Base-by-base conservation (phyloP, 2,797 vertebrate genomes). In the Lagocephalus sceleratus region DNA sequence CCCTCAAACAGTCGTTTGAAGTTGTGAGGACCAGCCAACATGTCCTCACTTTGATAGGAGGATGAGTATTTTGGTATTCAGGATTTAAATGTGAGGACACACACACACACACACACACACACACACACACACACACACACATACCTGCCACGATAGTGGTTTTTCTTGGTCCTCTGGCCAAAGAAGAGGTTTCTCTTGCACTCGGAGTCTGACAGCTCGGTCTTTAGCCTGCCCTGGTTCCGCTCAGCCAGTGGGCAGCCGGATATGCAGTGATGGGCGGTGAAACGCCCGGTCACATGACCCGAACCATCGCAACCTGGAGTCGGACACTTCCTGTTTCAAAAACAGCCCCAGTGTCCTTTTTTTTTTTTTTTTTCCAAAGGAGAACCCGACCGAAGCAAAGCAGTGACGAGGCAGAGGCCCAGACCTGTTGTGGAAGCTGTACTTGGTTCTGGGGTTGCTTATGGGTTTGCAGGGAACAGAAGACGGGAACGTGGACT, bases 181-280 rank as follows among this genome's bases (percentile, higher is more conserved):
- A 97, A 95, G 71, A 93, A 90, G 0, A 96, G 83, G 81, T 90
- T 96, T 71, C 93, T 94, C 75, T 94, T 98, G 73, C 92, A 90
- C 57, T 98, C 96, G 0, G 92, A 92, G 85, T 97, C 94, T 0
- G 95, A 96, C 50, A 98, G 81, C 20, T 98, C 95, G 0, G 92
- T 89, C 77, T 95, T 98, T 51, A 97, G 87, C 67, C 94, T 84
- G 73, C 93, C 93, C 86, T 99, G 97, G 89, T 98, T 98, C 68
- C 93, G 93, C 88, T 98, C 97, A 2, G 95, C 97, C 84, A 99
- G 71, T 0, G 97, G 96, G 81, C 97, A 99, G 79, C 97, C 96
- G 1, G 97, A 99, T 76, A 98, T 92, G 88, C 97, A 98, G 83
- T 99, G 96, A 85, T 99, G 97, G 20, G 96, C 96, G 0, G 95